These are phyloP conservation scores for Patella caerulea DNA, from an alignment of 2,888 invertebrate genomes.

Conservation along the genomic window DNA sequence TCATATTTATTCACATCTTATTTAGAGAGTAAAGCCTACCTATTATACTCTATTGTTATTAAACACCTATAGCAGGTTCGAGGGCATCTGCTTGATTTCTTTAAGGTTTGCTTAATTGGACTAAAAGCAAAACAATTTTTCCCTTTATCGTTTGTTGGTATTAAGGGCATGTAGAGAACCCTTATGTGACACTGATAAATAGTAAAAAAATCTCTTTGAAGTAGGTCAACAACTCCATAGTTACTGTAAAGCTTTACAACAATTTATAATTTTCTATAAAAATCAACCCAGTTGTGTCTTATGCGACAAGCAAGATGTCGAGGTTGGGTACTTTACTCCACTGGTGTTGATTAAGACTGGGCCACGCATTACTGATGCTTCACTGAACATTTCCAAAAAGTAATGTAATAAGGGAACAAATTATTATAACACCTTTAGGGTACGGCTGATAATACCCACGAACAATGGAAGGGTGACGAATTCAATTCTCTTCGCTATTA, in stretches of 20 bases:
- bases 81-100: too few relatives aligned
- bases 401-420: slow-evolving; percentile 9
- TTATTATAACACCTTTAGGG: slow-evolving; percentile 9
- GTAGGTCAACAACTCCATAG: neutral
- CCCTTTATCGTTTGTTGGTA: slow-evolving; percentile 3
- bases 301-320: neutral
- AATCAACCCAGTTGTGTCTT: neutral
- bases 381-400: slow-evolving; percentile 1
- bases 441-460: neutral
- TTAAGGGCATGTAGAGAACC: slow-evolving; percentile 3
- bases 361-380: neutral
- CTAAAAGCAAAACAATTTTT: slow-evolving; percentile 1
- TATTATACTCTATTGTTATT: too few relatives aligned
- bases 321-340: neutral
- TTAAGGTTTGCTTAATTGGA: too few relatives aligned
- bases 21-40: too few relatives aligned
- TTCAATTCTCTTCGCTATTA: too few relatives aligned
- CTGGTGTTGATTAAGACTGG: neutral
- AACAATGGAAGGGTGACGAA: too few relatives aligned
- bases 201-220: neutral
- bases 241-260: neutral
- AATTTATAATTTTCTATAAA: slow-evolving; percentile 4
- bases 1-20: too few relatives aligned
- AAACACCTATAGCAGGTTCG: too few relatives aligned
- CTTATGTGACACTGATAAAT: slow-evolving; percentile 3